Evolutionary conservation across 1,140 invertebrate genomes (phyloP).

Genomic region (Drosophila punjabiensis): DNA sequence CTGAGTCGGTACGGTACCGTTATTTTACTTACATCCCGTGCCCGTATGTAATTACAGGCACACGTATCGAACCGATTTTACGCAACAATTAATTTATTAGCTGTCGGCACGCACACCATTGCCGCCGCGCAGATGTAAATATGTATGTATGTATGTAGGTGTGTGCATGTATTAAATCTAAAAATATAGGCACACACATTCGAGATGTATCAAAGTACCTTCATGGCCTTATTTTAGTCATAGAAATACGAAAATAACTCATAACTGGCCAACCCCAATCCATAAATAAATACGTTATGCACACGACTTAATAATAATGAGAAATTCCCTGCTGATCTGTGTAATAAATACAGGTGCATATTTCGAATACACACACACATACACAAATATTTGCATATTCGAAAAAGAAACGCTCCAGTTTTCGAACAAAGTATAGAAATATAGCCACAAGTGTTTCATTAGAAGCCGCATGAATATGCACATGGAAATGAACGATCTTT

Average conservation of each 20-base stretch:
- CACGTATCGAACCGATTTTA: conserved; percentile 38
- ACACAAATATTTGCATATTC: conserved; percentile 7
- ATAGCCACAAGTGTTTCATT: conserved; percentile 45
- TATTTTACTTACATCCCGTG: conserved; percentile 1
- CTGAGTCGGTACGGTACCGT: not conserved
- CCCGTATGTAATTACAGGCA: conserved; percentile 19
- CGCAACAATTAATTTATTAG: conserved; percentile 58
- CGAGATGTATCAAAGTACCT: conserved; percentile 54
- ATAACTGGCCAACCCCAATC: conserved; percentile 50
- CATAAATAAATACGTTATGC: conserved; percentile 46
- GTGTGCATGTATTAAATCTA: conserved; percentile 36
- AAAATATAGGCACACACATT: conserved; percentile 40
- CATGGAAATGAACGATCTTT: conserved; percentile 35
- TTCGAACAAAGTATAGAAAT: conserved; percentile 11
- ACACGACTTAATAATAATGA: conserved; percentile 4
- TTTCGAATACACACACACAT: conserved; percentile 15
- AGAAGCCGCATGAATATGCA: conserved; percentile 28
- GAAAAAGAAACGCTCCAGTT: conserved; percentile 29
- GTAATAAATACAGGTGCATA: conserved; percentile 6
- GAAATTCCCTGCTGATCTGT: conserved; percentile 14
- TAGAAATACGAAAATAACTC: conserved; percentile 47
- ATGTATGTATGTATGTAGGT: conserved; percentile 26
- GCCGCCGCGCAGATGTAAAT: conserved; percentile 25
- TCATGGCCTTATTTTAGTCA: conserved; percentile 54
- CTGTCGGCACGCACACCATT: conserved; percentile 40